Percentiles rank a stretch among this genome's conserved stretches.
These are phyloP conservation scores for Pomatostomus ruficeps DNA, from an alignment of 2,113 vertebrate genomes.

Conservation along the genomic window DNA sequence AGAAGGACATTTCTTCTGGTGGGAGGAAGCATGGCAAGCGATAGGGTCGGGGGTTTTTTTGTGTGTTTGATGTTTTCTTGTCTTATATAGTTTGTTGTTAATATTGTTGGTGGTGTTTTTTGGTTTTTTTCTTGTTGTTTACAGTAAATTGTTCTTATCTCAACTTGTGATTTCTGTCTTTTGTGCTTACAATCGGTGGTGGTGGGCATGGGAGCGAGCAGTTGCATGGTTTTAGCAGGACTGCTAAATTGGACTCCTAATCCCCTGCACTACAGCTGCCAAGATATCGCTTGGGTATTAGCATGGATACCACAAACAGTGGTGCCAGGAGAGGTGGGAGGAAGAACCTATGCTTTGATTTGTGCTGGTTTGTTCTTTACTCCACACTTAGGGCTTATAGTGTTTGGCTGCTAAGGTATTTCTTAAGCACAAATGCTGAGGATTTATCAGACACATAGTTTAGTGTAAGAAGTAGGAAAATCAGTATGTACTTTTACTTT, in stretches of 20 bases:
- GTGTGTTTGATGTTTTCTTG: neutral
- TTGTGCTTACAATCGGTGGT: neutral
- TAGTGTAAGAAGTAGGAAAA: neutral
- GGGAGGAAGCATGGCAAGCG: rapidly evolving
- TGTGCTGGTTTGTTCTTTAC: neutral
- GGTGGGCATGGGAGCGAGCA: neutral
- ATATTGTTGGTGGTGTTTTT: neutral
- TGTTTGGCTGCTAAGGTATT: neutral
- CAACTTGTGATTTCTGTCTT: neutral
- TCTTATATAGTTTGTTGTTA: neutral
- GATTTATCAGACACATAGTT: neutral
- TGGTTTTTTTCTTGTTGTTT: neutral
- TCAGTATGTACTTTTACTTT: neutral
- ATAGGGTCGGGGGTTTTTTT: neutral
- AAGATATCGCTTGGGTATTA: neutral
- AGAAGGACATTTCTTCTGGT: neutral
- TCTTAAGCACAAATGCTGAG: neutral
- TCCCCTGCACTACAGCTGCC: neutral
- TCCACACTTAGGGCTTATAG: neutral
- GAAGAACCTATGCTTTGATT: neutral
- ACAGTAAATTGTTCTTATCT: neutral
- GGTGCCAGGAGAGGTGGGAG: neutral
- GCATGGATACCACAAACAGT: neutral
- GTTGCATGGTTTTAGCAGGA: neutral
- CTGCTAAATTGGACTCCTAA: neutral